These are phyloP conservation scores for Tyrophagus putrescentiae DNA, from an alignment of 1,140 invertebrate genomes.

Conservation along the genomic window DNA sequence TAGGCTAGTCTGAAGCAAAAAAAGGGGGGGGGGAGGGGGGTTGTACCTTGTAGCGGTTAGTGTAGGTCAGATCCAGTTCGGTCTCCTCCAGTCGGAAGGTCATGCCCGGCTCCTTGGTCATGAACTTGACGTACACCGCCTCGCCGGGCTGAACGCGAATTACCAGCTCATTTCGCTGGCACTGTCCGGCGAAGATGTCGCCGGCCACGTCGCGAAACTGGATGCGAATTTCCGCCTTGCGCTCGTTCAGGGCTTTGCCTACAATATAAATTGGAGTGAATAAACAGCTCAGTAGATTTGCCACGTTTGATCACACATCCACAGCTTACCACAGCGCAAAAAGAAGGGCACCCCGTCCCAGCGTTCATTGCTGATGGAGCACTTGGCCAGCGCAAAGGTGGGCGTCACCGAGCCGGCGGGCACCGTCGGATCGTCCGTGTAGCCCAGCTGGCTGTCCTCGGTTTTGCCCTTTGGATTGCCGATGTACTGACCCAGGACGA, in stretches of 20 bases:
- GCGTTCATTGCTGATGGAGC: conserved; percentile 30
- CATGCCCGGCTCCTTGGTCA: conserved; percentile 30
- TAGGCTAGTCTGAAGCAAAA: no score
- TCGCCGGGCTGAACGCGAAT: conserved; percentile 22
- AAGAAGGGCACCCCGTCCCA: conserved; percentile 34
- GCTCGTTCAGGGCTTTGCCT: conserved; percentile 36
- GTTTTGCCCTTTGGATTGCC: conserved; percentile 29
- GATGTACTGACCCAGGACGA: conserved; percentile 32
- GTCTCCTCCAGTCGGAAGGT: conserved; percentile 38
- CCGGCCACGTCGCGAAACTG: conserved; percentile 16
- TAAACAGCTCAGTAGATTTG: not conserved
- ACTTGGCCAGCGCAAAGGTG: conserved; percentile 32
- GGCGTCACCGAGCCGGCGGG: conserved; percentile 28
- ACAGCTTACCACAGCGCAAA: conserved; percentile 25
- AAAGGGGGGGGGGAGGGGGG: no score
- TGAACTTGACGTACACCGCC: conserved; percentile 12
- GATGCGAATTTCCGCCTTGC: conserved; percentile 23
- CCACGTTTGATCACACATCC: not conserved
- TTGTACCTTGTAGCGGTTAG: conserved; percentile 38
- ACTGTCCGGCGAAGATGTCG: conserved; percentile 10
- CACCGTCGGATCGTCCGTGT: conserved; percentile 25
- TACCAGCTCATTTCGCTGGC: conserved; percentile 20
- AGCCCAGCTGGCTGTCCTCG: conserved; percentile 7
- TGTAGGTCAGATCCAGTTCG: conserved; percentile 41
- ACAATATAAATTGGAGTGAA: not conserved